A percentile compares a stretch with the other conserved stretches of the same genome.
These are phyloP conservation scores for Graptemys geographica DNA, from an alignment of 2,797 vertebrate species.

Conservation along the genomic window DNA sequence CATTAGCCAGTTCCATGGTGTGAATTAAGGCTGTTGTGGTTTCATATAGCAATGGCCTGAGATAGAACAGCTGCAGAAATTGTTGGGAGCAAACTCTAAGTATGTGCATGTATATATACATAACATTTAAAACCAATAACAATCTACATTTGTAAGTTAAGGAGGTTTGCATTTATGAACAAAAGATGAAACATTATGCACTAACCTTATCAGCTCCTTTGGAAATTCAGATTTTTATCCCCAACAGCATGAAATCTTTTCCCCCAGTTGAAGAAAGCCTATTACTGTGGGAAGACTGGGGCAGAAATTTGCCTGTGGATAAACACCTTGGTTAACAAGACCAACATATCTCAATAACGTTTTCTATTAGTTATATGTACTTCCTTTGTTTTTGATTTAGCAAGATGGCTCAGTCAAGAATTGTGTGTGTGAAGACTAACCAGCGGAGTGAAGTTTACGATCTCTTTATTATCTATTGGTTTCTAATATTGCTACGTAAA, in stretches of 20 bases:
- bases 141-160: slow-evolving; percentile 81
- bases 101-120: slow-evolving; percentile 47
- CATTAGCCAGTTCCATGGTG: background rate
- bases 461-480: slow-evolving; percentile 50
- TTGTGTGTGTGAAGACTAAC: slow-evolving; percentile 70
- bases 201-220: slow-evolving; percentile 49
- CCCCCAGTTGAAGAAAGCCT: slow-evolving; percentile 47
- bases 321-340: slow-evolving; percentile 65
- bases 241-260: slow-evolving; percentile 62
- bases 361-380: slow-evolving; percentile 44
- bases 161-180: slow-evolving; percentile 82
- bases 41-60: background rate
- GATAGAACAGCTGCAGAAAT: slow-evolving; percentile 17
- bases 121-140: background rate
- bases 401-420: slow-evolving; percentile 66
- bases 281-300: slow-evolving; percentile 48
- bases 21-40: background rate
- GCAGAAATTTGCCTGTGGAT: slow-evolving; percentile 54
- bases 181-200: slow-evolving; percentile 13
- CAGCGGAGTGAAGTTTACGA: slow-evolving; percentile 59
- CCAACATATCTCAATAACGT: slow-evolving; percentile 29
- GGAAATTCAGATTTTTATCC: slow-evolving; percentile 57
- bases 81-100: slow-evolving; percentile 73
- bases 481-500: slow-evolving; percentile 47
- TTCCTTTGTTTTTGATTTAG: slow-evolving; percentile 71